Percentiles rank a stretch among this genome's conserved stretches.
Conservation (phyloP, 2,888 invertebrate species). For the Dynastes tityus region DNA sequence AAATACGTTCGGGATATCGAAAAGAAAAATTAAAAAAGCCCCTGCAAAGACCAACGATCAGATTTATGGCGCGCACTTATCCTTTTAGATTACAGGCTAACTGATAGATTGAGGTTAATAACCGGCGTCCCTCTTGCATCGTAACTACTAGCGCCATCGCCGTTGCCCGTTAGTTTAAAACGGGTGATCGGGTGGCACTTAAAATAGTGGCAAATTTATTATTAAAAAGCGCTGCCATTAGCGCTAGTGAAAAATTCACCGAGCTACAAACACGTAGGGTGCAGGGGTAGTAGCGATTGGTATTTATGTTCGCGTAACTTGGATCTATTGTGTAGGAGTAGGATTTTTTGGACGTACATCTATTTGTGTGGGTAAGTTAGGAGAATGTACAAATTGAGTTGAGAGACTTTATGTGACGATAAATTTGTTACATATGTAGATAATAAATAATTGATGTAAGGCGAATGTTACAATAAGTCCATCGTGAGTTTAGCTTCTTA, state of each 20-base stretch:
- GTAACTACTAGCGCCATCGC: background rate
- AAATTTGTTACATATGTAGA: no score
- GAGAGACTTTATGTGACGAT: no score
- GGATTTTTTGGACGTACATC: background rate
- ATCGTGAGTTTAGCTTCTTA: no score
- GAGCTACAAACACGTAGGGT: background rate
- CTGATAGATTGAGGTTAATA: slow-evolving; percentile 50
- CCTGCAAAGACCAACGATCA: background rate
- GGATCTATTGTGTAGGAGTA: background rate
- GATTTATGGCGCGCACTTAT: slow-evolving; percentile 32
- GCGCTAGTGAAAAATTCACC: slow-evolving; percentile 40
- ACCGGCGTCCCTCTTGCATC: slow-evolving; percentile 26
- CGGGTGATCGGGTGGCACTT: slow-evolving; percentile 5
- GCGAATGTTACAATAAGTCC: no score
- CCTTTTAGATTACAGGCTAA: slow-evolving; percentile 45
- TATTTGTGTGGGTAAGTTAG: background rate
- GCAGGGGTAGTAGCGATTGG: background rate
- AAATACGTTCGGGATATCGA: no score
- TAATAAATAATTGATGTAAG: no score
- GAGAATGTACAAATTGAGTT: background rate
- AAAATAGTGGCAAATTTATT: slow-evolving; percentile 41
- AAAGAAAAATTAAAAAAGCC: background rate
- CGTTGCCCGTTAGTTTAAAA: slow-evolving; percentile 26
- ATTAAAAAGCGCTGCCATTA: slow-evolving; percentile 47
- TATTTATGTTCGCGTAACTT: background rate